These are phyloP conservation scores for Bacillus rossius DNA, from an alignment of 1,140 invertebrate species.

Conservation along the genomic window DNA sequence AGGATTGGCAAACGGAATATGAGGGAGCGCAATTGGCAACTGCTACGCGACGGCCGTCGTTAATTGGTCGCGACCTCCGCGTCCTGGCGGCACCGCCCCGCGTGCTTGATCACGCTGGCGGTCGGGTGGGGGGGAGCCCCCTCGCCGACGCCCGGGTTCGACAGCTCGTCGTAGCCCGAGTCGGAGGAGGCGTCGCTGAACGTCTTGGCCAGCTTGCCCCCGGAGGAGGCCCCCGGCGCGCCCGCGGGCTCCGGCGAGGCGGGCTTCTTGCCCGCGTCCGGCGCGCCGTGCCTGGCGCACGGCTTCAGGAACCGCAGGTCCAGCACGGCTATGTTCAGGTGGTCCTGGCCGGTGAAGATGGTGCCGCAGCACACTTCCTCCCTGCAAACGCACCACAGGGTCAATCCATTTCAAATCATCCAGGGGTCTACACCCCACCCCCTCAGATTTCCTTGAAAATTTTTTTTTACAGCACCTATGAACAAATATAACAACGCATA, in stretches of 20 bases:
- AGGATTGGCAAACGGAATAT: slow-evolving; percentile 15
- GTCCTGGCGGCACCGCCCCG: slow-evolving; percentile 26
- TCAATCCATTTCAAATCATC: too few species aligned
- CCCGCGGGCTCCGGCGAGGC: slow-evolving; percentile 27
- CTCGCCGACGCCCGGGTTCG: slow-evolving; percentile 44
- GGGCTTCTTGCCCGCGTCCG: not conserved
- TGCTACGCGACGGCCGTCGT: slow-evolving; percentile 39
- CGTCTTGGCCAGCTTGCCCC: slow-evolving; percentile 37
- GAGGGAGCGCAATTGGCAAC: not conserved
- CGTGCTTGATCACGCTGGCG: not conserved
- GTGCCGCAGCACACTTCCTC: slow-evolving; percentile 67
- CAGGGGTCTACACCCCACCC: too few species aligned
- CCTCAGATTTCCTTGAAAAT: too few species aligned
- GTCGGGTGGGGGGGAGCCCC: not conserved
- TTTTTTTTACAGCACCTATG: too few species aligned
- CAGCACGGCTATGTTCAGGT: slow-evolving; percentile 47
- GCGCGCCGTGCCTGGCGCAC: slow-evolving; percentile 35
- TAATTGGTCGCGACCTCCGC: slow-evolving; percentile 42
- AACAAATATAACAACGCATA: too few species aligned
- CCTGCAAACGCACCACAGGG: slow-evolving; percentile 43
- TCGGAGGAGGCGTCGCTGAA: slow-evolving; percentile 56
- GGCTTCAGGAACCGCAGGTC: slow-evolving; percentile 56
- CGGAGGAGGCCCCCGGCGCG: slow-evolving; percentile 4
- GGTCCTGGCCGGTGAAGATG: slow-evolving; percentile 55
- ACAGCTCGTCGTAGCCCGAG: slow-evolving; percentile 57